Base-by-base conservation (phyloP, 1,140 invertebrate species). In the Parasteatoda tepidariorum region DNA sequence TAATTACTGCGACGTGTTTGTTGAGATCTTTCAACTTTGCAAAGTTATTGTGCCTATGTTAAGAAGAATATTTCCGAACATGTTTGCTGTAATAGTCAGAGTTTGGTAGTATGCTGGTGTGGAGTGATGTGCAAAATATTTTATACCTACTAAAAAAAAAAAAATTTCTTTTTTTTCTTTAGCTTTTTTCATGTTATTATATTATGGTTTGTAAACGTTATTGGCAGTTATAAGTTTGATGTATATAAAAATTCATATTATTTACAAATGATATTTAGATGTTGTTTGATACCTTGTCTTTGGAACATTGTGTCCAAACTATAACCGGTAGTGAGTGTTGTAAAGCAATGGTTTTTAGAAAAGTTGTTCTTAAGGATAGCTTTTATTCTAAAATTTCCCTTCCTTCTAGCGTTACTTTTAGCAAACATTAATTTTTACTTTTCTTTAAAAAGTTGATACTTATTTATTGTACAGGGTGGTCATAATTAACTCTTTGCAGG, bases 21-120 rank as follows among this genome's bases (percentile, higher is more conserved):
- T 78, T 48, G 28, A 38, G 59, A 24, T 30, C 33, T 66, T 41
- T 78, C 61, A 30, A 15, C 41, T 28, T 18, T 66, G n/a, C 18
- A 54, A 33, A 75, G 31, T 78, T 78, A 34, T 78, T 78, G 75
- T 78, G 75, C 75, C 75, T 78, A 78, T 78, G 62, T 78, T 78
- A 55, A 24, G n/a, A 57, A 48, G 38, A 48, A 48, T 48, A 18
- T 48, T 48, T 48, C 38, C 18, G 38, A 48, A 13, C 38, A 61
- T 70, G 66, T 54, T 79, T 61, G 57, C 31, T 22, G 57, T 22
- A 59, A 70, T 59, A 67, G 54, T 55, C 66, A 61, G 61, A 82
- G 67, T 82, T 71, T 82, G 78, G 75, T 78, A 67, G 74, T 76
- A 76, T 30, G 67, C 62, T 67, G 59, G 64, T 61, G 57, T 38